These are phyloP conservation scores for Rhopalosiphum nymphaeae DNA, from an alignment of 2,888 invertebrate species.

Conservation along the genomic window DNA sequence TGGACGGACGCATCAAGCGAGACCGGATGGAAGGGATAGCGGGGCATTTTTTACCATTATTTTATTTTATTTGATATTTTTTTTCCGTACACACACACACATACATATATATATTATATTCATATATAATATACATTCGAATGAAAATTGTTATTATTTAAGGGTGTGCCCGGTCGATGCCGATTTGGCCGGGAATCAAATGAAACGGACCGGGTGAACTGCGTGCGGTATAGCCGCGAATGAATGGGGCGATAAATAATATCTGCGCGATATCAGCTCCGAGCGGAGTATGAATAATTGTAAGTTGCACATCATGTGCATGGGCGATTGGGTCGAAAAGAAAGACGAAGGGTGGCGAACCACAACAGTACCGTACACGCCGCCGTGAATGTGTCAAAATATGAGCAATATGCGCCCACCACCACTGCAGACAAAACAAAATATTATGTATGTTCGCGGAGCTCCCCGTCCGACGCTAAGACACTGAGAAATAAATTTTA, in stretches of 20 bases:
- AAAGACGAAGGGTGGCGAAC: background rate
- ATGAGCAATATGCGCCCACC: slow-evolving; percentile 25
- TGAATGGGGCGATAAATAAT: slow-evolving; percentile 52
- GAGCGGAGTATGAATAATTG: slow-evolving; percentile 48
- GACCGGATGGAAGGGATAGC: slow-evolving; percentile 32
- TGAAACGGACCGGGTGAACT: slow-evolving; percentile 43
- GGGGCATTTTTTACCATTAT: slow-evolving; percentile 42
- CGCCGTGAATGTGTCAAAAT: slow-evolving; percentile 32
- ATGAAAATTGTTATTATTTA: slow-evolving; percentile 54
- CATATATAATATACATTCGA: slow-evolving; percentile 27
- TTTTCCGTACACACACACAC: background rate
- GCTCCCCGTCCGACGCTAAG: background rate
- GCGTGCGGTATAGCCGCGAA: background rate
- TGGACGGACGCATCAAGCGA: slow-evolving; percentile 22
- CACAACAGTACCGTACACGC: background rate
- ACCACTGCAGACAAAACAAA: background rate
- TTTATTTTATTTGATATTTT: slow-evolving; percentile 30
- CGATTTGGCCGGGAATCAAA: slow-evolving; percentile 64
- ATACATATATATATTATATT: background rate
- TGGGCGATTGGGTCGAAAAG: background rate
- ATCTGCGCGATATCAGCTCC: slow-evolving; percentile 44
- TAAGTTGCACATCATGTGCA: background rate
- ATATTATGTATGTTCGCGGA: background rate
- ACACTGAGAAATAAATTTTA: background rate
- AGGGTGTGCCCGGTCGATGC: slow-evolving; percentile 32